Base-by-base conservation (phyloP, 2,113 vertebrate species). In the Dendrocopos noguchii region DNA sequence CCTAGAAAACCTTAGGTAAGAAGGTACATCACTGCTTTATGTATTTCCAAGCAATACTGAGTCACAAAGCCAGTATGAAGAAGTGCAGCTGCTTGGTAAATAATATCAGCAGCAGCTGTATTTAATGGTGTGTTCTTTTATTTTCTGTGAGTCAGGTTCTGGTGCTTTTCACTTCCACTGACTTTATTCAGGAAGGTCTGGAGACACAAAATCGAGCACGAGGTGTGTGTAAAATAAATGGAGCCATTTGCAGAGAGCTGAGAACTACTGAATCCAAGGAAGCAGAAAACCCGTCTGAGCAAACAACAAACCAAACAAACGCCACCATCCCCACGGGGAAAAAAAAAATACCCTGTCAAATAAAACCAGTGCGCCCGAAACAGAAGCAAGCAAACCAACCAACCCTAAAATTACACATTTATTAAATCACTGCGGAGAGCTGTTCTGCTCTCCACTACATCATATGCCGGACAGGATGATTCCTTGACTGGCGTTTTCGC, bases 241-340 rank as follows among this genome's bases (percentile, higher is more conserved):
- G 61, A 24, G 42, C 5, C 25, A 21, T 6, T 3, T 25, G 18
- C 5, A 50, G 13, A 66, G 18, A 66, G 21, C 24, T 39, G 19
- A 46, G 15, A 80, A 33, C 25, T 16, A 33, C 6, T 1, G 8
- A 8, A 5, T 36, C 7, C 4, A 12, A 11, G 6, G 24, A 12
- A 8, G 80, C 2, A 21, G 2, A 36, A 31, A 74, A 25, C 9
- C 1, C 24, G 12, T 21, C 8, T 9, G 10, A 60, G 17, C 2
- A 18, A 1, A 14, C 7, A 0, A 2, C 3, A 6, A 17, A 14
- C 17, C 6, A 19, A 31, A 17, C 3, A n/a, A 31, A n/a, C 29
- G 10, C 17, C 11, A n/a, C 18, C 42, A 44, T 6, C 42, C 42
- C 42, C 42, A 44, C 42, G 42, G 14, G 15, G 14, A 42, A 42